Conservation (phyloP, 2,797 vertebrate genomes). For the Sparus aurata region DNA sequence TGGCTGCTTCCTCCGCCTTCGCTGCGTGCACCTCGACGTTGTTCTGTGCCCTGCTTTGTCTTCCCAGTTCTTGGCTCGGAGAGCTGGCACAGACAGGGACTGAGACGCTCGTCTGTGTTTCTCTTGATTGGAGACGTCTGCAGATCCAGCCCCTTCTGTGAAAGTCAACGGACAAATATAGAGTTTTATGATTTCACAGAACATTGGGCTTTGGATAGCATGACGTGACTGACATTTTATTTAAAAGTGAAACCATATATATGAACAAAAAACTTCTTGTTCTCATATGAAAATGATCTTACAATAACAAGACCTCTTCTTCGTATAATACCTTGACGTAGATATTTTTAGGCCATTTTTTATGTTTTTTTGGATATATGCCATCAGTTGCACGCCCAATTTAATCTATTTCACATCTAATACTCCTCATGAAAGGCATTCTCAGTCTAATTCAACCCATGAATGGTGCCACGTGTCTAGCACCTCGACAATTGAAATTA, state of each 20-base stretch:
- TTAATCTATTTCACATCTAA: slow-evolving; percentile 7
- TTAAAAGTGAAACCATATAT: slow-evolving; percentile 17
- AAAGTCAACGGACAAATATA: slow-evolving; percentile 40
- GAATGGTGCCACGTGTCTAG: background rate
- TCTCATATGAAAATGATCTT: slow-evolving; percentile 6
- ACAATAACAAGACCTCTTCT: slow-evolving; percentile 2
- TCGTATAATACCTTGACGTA: background rate
- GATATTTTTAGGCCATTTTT: background rate
- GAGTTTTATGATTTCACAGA: slow-evolving; percentile 32
- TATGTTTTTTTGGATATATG: background rate
- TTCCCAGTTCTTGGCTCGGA: slow-evolving; percentile 49
- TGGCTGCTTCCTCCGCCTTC: slow-evolving; percentile 26
- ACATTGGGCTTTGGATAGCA: no score
- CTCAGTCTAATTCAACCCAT: background rate
- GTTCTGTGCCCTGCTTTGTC: slow-evolving; percentile 39
- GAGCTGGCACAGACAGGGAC: slow-evolving; percentile 37
- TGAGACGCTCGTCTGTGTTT: slow-evolving; percentile 46
- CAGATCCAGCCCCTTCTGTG: slow-evolving; percentile 25
- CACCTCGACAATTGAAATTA: background rate
- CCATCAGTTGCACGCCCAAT: slow-evolving; percentile 7
- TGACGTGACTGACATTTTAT: slow-evolving; percentile 2
- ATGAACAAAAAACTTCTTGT: background rate
- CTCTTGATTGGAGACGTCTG: slow-evolving; percentile 46
- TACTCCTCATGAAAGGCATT: no score
- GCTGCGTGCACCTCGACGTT: slow-evolving; percentile 33